Base-by-base conservation (phyloP, 2,888 invertebrate species). In the Meteorus colon region DNA sequence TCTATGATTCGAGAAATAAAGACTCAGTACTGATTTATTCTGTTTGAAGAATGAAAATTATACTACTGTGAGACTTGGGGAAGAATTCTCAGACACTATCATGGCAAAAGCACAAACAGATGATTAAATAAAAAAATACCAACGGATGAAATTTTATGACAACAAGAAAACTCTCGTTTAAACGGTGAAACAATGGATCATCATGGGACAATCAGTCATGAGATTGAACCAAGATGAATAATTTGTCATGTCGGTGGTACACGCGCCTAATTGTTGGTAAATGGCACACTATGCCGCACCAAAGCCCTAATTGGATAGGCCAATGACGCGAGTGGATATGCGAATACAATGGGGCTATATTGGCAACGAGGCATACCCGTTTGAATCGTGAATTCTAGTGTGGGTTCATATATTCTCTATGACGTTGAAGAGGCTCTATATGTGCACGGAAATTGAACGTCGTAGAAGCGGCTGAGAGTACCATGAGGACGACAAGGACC, bases 291-390 rank as follows among this genome's bases (percentile, higher is more conserved):
- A 48, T 48, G 48, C 14, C n/a, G 48, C n/a, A 48, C 48, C 48
- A 48, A 48, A 29, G 48, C 12, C 29, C 31, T 51, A 51, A 55
- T 68, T 68, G 31, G 48, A 19, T 51, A n/a, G 68, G 48, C 48
- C 51, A 48, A 68, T 68, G 68, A 68, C 51, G 51, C 34, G 34
- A 69, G 69, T 69, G 34, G 69, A 55, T 34, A 48, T 51, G 51
- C 68, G 31, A 68, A 51, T n/a, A 29, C 79, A 76, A 75, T 73
- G 68, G 60, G 65, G 62, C 45, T 78, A 48, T n/a, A 16, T 48
- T 14, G 48, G 48, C 19, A 55, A 55, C n/a, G 55, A 55, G 55
- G 19, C 55, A 19, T 19, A 8, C 8, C 48, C 3, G 55, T 55
- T 19, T 55, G 24, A 24, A 19, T 55, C 19, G 55, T 19, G 55